Percentiles rank a stretch among this genome's conserved stretches.
Conservation (phyloP, 1,140 invertebrate species). For the Halictus rubicundus region DNA sequence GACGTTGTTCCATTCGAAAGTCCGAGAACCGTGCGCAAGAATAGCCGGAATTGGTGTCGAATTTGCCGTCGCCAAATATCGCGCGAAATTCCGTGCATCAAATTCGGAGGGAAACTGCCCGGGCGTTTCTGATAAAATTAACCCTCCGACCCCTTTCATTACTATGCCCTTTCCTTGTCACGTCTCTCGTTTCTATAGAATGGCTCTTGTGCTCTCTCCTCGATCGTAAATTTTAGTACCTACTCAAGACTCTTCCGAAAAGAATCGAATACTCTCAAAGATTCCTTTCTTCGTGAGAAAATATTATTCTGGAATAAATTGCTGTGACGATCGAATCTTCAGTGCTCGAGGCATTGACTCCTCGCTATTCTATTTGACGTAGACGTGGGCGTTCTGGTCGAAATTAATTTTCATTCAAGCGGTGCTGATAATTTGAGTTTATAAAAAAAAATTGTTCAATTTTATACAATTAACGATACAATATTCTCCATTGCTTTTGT, state of each 20-base stretch:
- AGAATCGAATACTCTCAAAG: not conserved
- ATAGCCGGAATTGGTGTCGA: conserved; percentile 39
- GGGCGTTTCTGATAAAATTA: conserved; percentile 43
- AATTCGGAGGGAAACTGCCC: conserved; percentile 14
- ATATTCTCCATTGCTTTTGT: no score
- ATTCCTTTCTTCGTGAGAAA: not conserved
- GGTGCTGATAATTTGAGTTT: no score
- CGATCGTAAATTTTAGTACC: not conserved
- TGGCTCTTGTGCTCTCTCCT: not conserved
- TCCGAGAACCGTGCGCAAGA: conserved; percentile 18
- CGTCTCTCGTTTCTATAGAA: not conserved
- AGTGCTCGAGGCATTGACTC: no score
- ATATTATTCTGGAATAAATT: not conserved
- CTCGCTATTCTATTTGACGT: not conserved
- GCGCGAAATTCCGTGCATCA: conserved; percentile 43
- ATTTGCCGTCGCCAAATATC: conserved; percentile 49
- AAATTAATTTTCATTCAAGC: no score
- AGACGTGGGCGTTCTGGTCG: no score
- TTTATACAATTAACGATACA: no score
- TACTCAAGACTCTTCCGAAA: not conserved
- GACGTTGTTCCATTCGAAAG: conserved; percentile 48
- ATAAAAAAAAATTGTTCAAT: no score
- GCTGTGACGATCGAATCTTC: not conserved
- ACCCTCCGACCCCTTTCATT: not conserved
- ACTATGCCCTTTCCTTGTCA: not conserved